phyloP scores from a whole-genome alignment of 2,797 vertebrate species.

The Synanceia verrucosa region DNA sequence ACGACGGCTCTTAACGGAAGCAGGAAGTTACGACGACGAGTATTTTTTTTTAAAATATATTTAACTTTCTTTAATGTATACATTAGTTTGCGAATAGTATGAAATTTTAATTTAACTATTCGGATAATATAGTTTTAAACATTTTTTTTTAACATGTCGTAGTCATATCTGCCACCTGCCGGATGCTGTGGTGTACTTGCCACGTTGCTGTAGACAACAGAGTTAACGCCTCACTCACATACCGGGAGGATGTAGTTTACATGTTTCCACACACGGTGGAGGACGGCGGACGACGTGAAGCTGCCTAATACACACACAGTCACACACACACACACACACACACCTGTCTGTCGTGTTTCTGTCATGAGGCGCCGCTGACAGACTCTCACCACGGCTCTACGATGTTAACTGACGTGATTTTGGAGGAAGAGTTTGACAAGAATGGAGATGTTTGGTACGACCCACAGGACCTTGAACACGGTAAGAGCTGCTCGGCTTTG shows the following conservation, averaged over 20 bases:
- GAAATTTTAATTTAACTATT: not conserved
- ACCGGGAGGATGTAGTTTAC: constrained; percentile 45
- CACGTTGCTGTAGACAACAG: constrained; percentile 80
- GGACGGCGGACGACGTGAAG: constrained; percentile 4
- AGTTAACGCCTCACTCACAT: constrained; percentile 6
- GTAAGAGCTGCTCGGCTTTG: constrained; percentile 74
- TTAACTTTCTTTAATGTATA: not conserved
- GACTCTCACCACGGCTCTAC: not conserved
- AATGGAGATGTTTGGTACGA: constrained; percentile 91
- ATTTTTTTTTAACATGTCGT: fast-evolving
- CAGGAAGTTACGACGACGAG: constrained; percentile 14
- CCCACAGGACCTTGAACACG: constrained; percentile 90
- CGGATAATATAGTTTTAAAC: not conserved
- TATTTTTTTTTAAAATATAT: not conserved
- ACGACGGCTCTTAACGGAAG: not conserved
- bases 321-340: not conserved
- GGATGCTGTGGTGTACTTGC: constrained; percentile 65
- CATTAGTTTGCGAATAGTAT: fast-evolving
- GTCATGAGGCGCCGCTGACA: constrained; percentile 10
- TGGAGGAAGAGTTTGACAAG: constrained; percentile 93
- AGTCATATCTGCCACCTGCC: constrained; percentile 49
- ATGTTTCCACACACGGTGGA: not conserved
- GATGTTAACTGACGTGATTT: constrained; percentile 88
- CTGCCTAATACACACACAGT: not conserved
- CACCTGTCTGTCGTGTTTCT: constrained; percentile 12